Evolutionary conservation across 2,113 vertebrate genomes (phyloP), one percentile per base, ranked within the genome.

Genomic region (Eira barbara): DNA sequence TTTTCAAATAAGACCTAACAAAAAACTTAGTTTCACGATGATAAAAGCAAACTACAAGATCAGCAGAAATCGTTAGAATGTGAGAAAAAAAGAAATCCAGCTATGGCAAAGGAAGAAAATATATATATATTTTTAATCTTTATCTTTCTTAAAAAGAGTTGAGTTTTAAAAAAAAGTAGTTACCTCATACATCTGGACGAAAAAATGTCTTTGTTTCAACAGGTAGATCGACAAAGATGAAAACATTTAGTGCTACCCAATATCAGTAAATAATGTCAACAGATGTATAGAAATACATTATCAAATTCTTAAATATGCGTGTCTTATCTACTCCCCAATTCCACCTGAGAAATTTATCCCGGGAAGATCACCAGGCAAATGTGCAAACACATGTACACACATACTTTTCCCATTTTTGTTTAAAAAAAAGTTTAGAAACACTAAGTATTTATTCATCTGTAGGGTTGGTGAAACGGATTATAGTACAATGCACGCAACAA

Each of bases 261-360:
- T 18, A 57, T 34, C 20, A 7, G 14, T 3, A 17, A 10, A 14
- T 2, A 2, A 15, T 13, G 6, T 83, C n/a, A 18, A n/a, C 0
- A 29, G 17, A 3, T 3, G 45, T 3, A 49, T 0, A 15, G 23
- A 36, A 95, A 74, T 13, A 39, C 0, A 25, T 31, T 11, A 23
- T 18, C 23, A 52, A 74, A 34, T 0, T 63, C 55, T 47, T n/a
- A 14, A n/a, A 23, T 39, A 2, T 14, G 1, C 7, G 1, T 2
- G 6, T 1, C 55, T 13, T 17, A 59, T 49, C 45, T 10, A 9
- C 0, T 13, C 36, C 9, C 10, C 0, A 39, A 5, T 27, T 27
- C 23, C 25, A 34, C 45, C 65, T 21, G n/a, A 15, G 25, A 42
- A 63, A 47, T 20, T 3, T 47, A 36, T 57, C 73, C 18, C 63